Conservation (phyloP, 1,140 invertebrate genomes). For the Ceratosolen solmsi region DNA sequence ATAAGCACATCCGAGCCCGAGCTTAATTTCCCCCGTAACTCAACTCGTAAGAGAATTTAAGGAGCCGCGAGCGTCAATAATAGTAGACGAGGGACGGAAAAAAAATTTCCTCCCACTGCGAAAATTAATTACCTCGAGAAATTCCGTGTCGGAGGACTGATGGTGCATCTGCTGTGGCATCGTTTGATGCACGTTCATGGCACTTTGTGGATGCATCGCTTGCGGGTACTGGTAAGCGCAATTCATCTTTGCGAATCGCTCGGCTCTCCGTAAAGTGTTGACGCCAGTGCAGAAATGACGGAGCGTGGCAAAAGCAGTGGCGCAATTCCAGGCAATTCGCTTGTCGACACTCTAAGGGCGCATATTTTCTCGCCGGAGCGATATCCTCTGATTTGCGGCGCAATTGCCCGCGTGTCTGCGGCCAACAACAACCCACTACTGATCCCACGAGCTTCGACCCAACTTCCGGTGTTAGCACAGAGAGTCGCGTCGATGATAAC, state of each 20-base stretch:
- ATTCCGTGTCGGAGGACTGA: slow-evolving; percentile 64
- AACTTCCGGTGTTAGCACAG: slow-evolving; percentile 11
- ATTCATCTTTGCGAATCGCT: slow-evolving; percentile 63
- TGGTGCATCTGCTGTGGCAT: slow-evolving; percentile 64
- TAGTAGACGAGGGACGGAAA: not conserved
- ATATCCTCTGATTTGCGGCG: too few species aligned
- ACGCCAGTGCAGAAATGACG: not conserved
- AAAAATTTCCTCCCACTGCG: not conserved
- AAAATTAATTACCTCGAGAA: slow-evolving; percentile 66
- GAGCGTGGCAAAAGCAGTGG: not conserved
- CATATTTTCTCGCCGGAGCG: too few species aligned
- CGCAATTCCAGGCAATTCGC: too few species aligned
- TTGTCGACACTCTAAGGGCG: not conserved
- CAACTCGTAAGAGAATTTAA: not conserved
- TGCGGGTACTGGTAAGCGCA: slow-evolving; percentile 72
- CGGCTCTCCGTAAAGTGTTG: not conserved
- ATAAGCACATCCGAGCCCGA: too few species aligned
- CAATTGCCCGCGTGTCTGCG: too few species aligned
- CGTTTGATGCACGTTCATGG: slow-evolving; percentile 64
- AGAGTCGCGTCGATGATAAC: not conserved
- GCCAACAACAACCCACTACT: slow-evolving; percentile 4
- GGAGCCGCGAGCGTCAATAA: not conserved
- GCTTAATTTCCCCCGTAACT: too few species aligned
- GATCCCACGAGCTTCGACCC: not conserved
- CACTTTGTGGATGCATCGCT: slow-evolving; percentile 66